Conservation (phyloP, 2,888 invertebrate genomes). For the Spodoptera picta region DNA sequence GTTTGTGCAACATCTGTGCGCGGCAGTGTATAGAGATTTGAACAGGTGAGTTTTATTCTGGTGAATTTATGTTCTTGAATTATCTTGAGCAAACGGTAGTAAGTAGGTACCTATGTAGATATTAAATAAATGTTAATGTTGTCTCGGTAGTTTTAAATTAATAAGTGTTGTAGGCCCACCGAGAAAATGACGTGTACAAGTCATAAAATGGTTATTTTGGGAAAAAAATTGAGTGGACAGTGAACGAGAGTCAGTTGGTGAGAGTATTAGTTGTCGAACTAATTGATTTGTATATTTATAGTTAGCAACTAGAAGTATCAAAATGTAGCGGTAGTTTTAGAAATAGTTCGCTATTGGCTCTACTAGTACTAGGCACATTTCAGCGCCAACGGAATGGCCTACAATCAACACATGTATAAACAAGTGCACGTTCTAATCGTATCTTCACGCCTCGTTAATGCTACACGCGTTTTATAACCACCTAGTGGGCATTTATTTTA, state of each 20-base stretch:
- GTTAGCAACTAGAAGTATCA: conserved; percentile 23
- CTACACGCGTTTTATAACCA: no score
- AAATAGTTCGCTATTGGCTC: conserved; percentile 35
- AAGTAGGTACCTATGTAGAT: no score
- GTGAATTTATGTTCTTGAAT: no score
- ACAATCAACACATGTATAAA: conserved; percentile 24
- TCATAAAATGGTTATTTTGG: conserved; percentile 52
- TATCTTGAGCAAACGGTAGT: no score
- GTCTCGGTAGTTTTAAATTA: conserved; percentile 27
- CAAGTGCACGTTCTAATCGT: conserved; percentile 37
- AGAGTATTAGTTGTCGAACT: conserved; percentile 48
- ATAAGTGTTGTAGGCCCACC: conserved; percentile 24
- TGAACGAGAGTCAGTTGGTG: conserved; percentile 39
- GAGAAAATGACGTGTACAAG: conserved; percentile 34
- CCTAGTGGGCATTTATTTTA: no score
- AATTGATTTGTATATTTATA: conserved; percentile 38
- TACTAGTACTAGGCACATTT: conserved; percentile 17
- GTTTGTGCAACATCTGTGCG: conserved; percentile 45
- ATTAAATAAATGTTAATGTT: conserved; percentile 8
- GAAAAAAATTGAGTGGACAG: conserved; percentile 18
- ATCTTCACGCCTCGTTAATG: conserved; percentile 12
- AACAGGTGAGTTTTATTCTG: conserved; percentile 56
- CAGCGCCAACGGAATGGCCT: conserved; percentile 15
- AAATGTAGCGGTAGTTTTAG: conserved; percentile 47
- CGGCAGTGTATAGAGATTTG: conserved; percentile 45